Conservation (phyloP, 1,140 invertebrate genomes). For the Zaprionus gabonicus region DNA sequence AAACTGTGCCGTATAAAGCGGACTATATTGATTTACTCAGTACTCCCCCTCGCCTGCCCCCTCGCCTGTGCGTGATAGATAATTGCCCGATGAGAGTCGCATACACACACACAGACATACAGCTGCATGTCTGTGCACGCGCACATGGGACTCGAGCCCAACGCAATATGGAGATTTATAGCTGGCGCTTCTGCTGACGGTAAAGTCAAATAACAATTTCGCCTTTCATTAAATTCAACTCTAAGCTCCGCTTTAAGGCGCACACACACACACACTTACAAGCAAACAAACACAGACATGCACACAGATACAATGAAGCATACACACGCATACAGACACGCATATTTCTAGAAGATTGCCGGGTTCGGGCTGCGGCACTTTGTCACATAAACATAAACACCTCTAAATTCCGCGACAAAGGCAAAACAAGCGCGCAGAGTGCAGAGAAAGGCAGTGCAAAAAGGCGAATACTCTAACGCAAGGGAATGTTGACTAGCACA, state of each 20-base stretch:
- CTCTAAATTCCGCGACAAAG: constrained; percentile 56
- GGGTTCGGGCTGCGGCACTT: constrained; percentile 45
- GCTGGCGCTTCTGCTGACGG: constrained; percentile 36
- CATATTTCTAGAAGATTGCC: neutral
- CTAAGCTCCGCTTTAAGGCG: constrained; percentile 66
- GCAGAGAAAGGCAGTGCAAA: neutral
- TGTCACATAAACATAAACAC: constrained; percentile 77
- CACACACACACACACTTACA: neutral
- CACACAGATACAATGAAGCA: neutral
- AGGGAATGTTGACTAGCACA: neutral
- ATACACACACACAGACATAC: neutral
- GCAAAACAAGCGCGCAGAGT: constrained; percentile 36
- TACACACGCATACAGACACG: neutral
- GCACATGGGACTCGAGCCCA: constrained; percentile 56
- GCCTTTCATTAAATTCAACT: constrained; percentile 75
- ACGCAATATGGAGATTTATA: constrained; percentile 71
- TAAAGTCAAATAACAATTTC: constrained; percentile 77
- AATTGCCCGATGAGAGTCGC: constrained; percentile 62
- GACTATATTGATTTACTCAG: constrained; percentile 70
- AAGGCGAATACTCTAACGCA: neutral
- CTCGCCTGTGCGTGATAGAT: constrained; percentile 45
- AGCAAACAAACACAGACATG: neutral
- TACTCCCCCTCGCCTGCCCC: neutral
- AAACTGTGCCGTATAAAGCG: constrained; percentile 61
- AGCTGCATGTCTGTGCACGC: neutral